phyloP scores from a whole-genome alignment of 1,140 invertebrate genomes.

The Drosophila albomicans region DNA sequence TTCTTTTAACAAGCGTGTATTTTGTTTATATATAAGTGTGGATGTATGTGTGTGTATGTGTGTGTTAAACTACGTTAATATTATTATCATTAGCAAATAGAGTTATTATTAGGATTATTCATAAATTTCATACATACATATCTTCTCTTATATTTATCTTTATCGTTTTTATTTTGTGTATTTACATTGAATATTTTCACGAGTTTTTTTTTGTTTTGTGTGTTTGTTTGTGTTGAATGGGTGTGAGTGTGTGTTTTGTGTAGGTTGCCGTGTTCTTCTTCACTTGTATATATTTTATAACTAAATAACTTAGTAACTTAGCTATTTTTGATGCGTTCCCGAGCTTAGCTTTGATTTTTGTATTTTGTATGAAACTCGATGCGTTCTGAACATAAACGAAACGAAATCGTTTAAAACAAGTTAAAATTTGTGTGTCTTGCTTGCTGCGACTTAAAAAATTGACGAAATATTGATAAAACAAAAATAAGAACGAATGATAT shows the following conservation, averaged over 20 bases:
- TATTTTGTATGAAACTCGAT: conserved; percentile 14
- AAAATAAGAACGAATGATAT: conserved; percentile 35
- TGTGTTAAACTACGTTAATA: conserved; percentile 42
- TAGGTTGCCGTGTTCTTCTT: conserved; percentile 31
- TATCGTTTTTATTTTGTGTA: conserved; percentile 45
- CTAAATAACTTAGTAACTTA: conserved; percentile 76
- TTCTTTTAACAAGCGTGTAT: conserved; percentile 41
- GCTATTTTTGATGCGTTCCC: conserved; percentile 17
- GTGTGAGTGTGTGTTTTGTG: conserved; percentile 34
- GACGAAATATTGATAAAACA: conserved; percentile 52
- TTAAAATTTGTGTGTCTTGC: conserved; percentile 52
- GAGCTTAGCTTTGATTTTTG: conserved; percentile 20
- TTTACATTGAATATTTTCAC: conserved; percentile 63
- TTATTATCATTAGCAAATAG: conserved; percentile 27
- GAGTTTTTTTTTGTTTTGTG: conserved; percentile 8
- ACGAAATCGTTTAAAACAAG: conserved; percentile 67
- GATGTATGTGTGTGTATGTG: conserved; percentile 41
- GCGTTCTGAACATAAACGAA: conserved; percentile 44
- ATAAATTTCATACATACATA: conserved; percentile 38
- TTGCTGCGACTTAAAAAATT: conserved; percentile 47
- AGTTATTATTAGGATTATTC: conserved; percentile 42
- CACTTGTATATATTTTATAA: conserved; percentile 46
- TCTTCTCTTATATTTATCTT: conserved; percentile 15
- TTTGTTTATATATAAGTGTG: conserved; percentile 28
- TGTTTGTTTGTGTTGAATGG: conserved; percentile 36